A percentile compares a stretch with the other conserved stretches of the same genome.
Evolutionary conservation across 2,113 vertebrate genomes (phyloP).

Genomic region (Datnioides undecimradiatus): DNA sequence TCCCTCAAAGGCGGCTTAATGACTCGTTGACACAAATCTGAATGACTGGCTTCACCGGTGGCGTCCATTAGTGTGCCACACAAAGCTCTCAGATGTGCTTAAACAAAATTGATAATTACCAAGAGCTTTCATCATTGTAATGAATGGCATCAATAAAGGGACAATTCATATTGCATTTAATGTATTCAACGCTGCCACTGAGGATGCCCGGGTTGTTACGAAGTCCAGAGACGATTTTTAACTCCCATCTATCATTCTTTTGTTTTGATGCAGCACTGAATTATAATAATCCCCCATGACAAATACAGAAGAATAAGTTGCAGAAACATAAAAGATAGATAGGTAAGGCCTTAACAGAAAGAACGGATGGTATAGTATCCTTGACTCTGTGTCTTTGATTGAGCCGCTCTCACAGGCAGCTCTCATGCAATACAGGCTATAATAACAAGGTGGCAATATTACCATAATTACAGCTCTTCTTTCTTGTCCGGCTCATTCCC

Average conservation of each 20-base stretch:
- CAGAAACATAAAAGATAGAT: conserved; percentile 27
- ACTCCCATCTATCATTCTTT: conserved; percentile 63
- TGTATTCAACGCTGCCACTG: conserved; percentile 57
- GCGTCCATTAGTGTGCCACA: conserved; percentile 80
- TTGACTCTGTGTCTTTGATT: conserved; percentile 36
- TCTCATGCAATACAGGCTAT: conserved; percentile 64
- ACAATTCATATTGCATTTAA: conserved; percentile 78
- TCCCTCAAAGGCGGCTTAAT: conserved; percentile 86
- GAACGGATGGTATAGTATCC: conserved; percentile 18
- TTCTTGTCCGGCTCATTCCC: conserved; percentile 36
- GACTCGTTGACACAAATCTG: conserved; percentile 83
- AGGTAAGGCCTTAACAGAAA: conserved; percentile 16
- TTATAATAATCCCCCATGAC: conserved; percentile 27
- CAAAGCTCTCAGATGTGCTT: conserved; percentile 79
- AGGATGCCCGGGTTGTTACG: conserved; percentile 53
- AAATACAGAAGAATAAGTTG: conserved; percentile 23
- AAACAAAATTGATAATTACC: conserved; percentile 85
- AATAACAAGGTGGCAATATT: conserved; percentile 80
- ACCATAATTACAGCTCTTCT: conserved; percentile 73
- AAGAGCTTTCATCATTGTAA: conserved; percentile 80
- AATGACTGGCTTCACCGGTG: conserved; percentile 77
- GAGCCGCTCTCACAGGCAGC: conserved; percentile 28
- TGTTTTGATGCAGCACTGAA: conserved; percentile 44
- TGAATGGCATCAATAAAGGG: conserved; percentile 78
- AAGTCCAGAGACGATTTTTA: conserved; percentile 58